phyloP scores from a whole-genome alignment of 2,113 vertebrate species.

The Gulo gulo region DNA sequence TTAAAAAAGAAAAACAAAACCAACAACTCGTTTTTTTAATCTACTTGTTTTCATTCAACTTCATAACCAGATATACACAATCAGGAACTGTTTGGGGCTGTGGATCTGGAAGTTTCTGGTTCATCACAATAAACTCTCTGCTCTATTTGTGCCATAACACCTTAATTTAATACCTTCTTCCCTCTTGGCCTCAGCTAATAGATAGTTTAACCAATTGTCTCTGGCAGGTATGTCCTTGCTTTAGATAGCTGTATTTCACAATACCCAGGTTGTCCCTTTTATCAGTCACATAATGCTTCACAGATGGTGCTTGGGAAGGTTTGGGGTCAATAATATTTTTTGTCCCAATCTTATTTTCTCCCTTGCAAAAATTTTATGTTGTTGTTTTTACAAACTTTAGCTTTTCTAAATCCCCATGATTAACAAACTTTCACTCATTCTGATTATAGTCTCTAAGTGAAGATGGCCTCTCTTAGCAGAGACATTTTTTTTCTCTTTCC shows the following conservation, averaged over 20 bases:
- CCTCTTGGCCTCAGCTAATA: neutral
- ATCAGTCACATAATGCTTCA: neutral
- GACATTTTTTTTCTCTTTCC: neutral
- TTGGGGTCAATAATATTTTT: neutral
- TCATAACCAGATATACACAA: neutral
- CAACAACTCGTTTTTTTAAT: neutral
- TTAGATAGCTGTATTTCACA: neutral
- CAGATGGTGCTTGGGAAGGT: neutral
- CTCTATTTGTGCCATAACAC: neutral
- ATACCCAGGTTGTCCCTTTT: neutral
- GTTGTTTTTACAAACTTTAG: neutral
- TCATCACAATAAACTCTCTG: neutral
- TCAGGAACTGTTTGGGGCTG: neutral
- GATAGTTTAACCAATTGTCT: neutral
- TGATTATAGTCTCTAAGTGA: neutral
- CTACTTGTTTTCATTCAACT: neutral
- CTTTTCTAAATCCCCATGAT: neutral
- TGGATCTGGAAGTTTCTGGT: neutral
- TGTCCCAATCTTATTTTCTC: neutral
- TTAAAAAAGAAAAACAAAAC: neutral
- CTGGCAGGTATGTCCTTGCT: neutral
- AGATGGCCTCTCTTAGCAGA: neutral
- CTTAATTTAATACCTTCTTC: neutral
- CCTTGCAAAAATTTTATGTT: neutral
- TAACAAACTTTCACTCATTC: neutral